A percentile compares a stretch with the other conserved stretches of the same genome.
phyloP scores from a whole-genome alignment of 2,888 invertebrate species.

The Pollenia griseotomentosa region DNA sequence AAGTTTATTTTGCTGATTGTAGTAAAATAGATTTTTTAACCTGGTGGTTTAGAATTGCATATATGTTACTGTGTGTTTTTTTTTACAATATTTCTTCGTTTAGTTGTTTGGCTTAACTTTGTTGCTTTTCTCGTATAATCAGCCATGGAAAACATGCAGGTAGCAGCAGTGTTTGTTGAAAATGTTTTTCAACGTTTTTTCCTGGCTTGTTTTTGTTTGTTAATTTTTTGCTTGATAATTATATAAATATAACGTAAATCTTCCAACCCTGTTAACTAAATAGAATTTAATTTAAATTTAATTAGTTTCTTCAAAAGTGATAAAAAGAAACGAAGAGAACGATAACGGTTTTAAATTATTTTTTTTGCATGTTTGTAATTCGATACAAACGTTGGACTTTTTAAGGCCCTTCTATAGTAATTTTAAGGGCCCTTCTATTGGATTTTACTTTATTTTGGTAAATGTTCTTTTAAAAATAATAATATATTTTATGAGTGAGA shows the following conservation, averaged over 20 bases:
- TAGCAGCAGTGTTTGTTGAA: constrained; percentile 34
- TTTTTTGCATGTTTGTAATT: background rate
- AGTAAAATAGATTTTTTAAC: constrained; percentile 49
- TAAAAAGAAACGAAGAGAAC: constrained; percentile 3
- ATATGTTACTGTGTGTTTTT: constrained; percentile 25
- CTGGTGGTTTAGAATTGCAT: constrained; percentile 66
- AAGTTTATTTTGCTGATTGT: constrained; percentile 61
- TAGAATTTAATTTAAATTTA: constrained; percentile 71
- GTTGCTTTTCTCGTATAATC: constrained; percentile 41
- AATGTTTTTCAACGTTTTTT: constrained; percentile 28
- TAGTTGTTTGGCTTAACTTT: constrained; percentile 13
- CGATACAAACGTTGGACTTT: background rate
- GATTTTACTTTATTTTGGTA: too few species aligned
- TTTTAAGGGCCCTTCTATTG: too few species aligned
- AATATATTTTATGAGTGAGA: too few species aligned
- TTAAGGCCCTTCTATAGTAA: too few species aligned
- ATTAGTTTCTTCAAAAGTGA: constrained; percentile 55
- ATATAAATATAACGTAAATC: constrained; percentile 55
- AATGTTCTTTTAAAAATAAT: too few species aligned
- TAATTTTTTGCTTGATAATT: constrained; percentile 52
- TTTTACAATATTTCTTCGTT: constrained; percentile 29
- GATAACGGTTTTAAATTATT: constrained; percentile 14
- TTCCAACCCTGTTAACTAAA: constrained; percentile 66
- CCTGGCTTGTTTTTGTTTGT: constrained; percentile 31
- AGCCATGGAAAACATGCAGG: constrained; percentile 59